Conservation (phyloP, 2,888 invertebrate genomes). For the Candidula unifasciata region DNA sequence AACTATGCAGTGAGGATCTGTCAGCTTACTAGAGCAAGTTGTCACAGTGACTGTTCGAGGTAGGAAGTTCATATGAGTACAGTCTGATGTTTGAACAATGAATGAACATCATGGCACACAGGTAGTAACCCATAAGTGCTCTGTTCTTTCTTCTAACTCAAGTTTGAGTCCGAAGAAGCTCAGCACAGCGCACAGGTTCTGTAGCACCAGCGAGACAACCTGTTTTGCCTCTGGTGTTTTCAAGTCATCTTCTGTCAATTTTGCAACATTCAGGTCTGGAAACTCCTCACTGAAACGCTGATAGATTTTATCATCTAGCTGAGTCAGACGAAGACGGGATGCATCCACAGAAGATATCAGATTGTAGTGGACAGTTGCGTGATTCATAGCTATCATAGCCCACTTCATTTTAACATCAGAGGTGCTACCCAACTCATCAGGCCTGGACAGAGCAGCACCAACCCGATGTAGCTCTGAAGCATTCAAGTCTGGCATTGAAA, state of each 20-base stretch:
- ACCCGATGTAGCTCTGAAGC: conserved; percentile 48
- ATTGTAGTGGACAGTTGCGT: conserved; percentile 96
- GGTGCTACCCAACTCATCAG: conserved; percentile 31
- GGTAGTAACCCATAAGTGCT: too few relatives aligned
- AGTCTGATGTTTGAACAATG: too few relatives aligned
- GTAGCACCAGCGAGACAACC: too few relatives aligned
- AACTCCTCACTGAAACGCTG: conserved; percentile 90
- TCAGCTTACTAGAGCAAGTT: too few relatives aligned
- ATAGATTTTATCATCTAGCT: conserved; percentile 89
- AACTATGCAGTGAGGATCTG: too few relatives aligned
- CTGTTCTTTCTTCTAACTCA: too few relatives aligned
- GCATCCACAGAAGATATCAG: conserved; percentile 92
- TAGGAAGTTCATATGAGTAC: too few relatives aligned
- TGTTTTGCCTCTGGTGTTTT: too few relatives aligned
- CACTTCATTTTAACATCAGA: conserved; percentile 91
- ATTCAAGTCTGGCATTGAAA: conserved; percentile 78
- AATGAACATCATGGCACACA: too few relatives aligned
- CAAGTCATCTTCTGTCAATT: conserved; percentile 87
- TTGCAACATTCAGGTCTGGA: conserved; percentile 87
- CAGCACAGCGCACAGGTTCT: too few relatives aligned
- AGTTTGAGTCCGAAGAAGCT: too few relatives aligned
- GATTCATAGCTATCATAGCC: conserved; percentile 92
- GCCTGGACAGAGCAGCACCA: conserved; percentile 36
- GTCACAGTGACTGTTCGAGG: too few relatives aligned
- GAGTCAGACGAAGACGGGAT: conserved; percentile 87